These are phyloP conservation scores for Palythoa grandiflora DNA, from an alignment of 92 coral and sea anemone species.

Conservation along the genomic window DNA sequence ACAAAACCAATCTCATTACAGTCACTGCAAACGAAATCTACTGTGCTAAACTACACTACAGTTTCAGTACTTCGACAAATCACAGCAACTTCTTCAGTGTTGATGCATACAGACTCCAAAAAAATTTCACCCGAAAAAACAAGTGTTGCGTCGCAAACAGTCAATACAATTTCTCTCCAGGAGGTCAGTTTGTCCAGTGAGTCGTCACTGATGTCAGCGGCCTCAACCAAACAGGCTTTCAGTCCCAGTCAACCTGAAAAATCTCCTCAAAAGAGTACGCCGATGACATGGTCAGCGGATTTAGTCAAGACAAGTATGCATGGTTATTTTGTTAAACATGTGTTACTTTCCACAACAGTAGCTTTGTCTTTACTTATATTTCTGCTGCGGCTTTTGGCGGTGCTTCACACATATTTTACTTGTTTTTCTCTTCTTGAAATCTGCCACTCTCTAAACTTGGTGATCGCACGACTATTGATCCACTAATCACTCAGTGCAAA, in stretches of 20 bases:
- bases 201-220: not conserved
- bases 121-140: not conserved
- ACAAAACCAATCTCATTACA: not conserved
- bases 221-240: not conserved
- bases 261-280: not conserved
- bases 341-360: not conserved
- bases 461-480: not conserved
- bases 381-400: not conserved
- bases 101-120: not conserved
- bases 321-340: not conserved
- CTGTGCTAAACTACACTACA: not conserved
- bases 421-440: not conserved
- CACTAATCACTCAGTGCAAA: not conserved
- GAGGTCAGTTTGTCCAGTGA: not conserved
- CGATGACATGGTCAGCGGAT: conserved; percentile 21
- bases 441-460: not conserved
- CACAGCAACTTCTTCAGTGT: not conserved
- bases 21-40: not conserved
- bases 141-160: not conserved
- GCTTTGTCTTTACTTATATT: not conserved
- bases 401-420: not conserved
- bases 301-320: conserved; percentile 24
- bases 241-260: not conserved
- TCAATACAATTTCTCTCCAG: not conserved
- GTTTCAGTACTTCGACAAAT: not conserved